Evolutionary conservation across 2,888 invertebrate genomes (phyloP).

Genomic region (Hydraecia micacea): DNA sequence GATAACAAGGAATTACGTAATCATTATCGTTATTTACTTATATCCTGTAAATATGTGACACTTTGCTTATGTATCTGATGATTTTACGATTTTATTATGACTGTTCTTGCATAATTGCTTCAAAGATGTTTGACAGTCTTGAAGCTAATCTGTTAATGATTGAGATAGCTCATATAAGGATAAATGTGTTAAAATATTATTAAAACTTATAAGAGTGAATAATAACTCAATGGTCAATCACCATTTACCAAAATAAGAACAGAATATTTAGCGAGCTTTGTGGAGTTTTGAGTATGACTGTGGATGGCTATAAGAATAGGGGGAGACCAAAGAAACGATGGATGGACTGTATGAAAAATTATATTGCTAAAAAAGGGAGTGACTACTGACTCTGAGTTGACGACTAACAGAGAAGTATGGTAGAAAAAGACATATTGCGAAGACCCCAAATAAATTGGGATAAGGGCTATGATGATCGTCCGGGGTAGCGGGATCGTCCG

Average conservation of each 20-base stretch:
- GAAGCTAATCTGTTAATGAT: background rate
- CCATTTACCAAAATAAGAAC: no score
- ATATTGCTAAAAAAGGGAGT: no score
- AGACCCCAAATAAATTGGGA: background rate
- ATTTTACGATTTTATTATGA: slow-evolving; percentile 23
- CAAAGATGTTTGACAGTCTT: background rate
- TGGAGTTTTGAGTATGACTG: background rate
- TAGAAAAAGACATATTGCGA: background rate
- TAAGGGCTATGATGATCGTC: background rate
- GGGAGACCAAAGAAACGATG: background rate
- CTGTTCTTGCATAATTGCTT: background rate
- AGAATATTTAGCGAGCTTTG: background rate
- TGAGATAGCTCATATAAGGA: background rate
- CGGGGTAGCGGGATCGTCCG: no score
- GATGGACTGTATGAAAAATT: background rate
- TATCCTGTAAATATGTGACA: slow-evolving; percentile 34
- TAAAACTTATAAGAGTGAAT: background rate
- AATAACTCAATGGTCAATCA: no score
- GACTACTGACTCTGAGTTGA: no score
- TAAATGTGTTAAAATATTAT: background rate
- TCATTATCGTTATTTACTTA: slow-evolving; percentile 45
- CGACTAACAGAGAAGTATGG: background rate
- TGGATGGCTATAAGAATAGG: background rate
- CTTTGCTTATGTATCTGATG: slow-evolving; percentile 23
- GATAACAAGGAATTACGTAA: slow-evolving; percentile 56